phyloP scores from a whole-genome alignment of 2,113 vertebrate genomes.

The Calidris pygmaea region DNA sequence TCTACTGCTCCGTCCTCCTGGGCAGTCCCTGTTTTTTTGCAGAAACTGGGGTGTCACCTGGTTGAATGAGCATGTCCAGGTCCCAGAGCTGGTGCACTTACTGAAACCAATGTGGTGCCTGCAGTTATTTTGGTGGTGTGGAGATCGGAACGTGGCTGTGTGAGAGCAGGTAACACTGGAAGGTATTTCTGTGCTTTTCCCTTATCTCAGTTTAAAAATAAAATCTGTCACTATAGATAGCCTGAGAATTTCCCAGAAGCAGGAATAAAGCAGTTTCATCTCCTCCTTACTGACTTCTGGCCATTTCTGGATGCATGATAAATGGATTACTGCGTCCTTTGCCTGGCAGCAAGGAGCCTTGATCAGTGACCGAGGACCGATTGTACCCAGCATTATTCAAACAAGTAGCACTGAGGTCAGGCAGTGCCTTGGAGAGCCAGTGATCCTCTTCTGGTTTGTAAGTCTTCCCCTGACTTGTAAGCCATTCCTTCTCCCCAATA shows the following conservation, averaged over 20 bases:
- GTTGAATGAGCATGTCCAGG: neutral
- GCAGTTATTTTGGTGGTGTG: neutral
- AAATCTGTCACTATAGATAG: neutral
- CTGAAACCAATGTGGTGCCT: neutral
- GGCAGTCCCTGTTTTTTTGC: neutral
- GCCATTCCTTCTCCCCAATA: neutral
- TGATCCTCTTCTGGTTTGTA: neutral
- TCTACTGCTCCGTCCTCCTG: neutral
- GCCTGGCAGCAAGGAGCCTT: neutral
- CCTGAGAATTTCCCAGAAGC: neutral
- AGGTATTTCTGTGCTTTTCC: neutral
- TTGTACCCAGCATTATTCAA: neutral
- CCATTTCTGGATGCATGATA: neutral
- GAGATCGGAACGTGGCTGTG: neutral
- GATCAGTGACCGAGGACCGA: neutral
- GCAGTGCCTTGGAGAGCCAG: neutral
- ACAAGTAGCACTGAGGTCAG: neutral
- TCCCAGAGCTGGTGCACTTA: neutral
- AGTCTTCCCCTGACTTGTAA: neutral
- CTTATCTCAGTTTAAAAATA: neutral
- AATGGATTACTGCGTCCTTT: neutral
- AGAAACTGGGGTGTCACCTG: neutral
- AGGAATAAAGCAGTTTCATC: neutral
- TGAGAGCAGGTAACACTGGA: neutral
- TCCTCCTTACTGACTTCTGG: neutral